A percentile compares a stretch with the other conserved stretches of the same genome.
phyloP scores from a whole-genome alignment of 2,888 invertebrate genomes.

The Leucoma salicis region DNA sequence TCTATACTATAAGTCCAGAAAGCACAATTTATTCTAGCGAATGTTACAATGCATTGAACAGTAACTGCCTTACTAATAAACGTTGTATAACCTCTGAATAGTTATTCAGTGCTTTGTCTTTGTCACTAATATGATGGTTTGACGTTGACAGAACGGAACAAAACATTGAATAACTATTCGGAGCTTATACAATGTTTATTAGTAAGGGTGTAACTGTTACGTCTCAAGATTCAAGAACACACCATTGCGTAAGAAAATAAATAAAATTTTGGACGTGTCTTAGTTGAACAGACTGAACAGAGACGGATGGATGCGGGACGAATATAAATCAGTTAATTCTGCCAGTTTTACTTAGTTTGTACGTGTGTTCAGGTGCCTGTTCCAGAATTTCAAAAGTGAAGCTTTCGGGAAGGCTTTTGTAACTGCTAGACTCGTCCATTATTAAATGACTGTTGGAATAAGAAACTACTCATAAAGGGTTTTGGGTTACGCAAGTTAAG shows the following conservation, averaged over 20 bases:
- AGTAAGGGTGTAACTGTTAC: too few species aligned
- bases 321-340: conserved; percentile 32
- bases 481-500: background rate
- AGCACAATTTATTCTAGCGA: too few species aligned
- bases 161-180: too few species aligned
- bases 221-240: background rate
- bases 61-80: too few species aligned
- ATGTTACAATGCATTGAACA: too few species aligned
- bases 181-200: too few species aligned
- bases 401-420: conserved; percentile 1
- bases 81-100: too few species aligned
- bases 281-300: conserved; percentile 13
- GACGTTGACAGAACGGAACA: too few species aligned
- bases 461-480: background rate
- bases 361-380: conserved; percentile 3
- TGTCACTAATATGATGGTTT: too few species aligned
- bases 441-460: background rate
- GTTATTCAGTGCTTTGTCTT: too few species aligned
- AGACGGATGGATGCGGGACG: conserved; percentile 15
- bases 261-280: conserved; percentile 23
- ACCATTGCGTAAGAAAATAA: conserved; percentile 3
- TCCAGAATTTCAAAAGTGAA: conserved; percentile 12
- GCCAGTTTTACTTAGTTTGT: conserved; percentile 13
- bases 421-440: conserved; percentile 1
- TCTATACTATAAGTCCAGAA: too few species aligned